These are phyloP conservation scores for Botia almorhae DNA, from an alignment of 2,797 vertebrate species.

Conservation along the genomic window DNA sequence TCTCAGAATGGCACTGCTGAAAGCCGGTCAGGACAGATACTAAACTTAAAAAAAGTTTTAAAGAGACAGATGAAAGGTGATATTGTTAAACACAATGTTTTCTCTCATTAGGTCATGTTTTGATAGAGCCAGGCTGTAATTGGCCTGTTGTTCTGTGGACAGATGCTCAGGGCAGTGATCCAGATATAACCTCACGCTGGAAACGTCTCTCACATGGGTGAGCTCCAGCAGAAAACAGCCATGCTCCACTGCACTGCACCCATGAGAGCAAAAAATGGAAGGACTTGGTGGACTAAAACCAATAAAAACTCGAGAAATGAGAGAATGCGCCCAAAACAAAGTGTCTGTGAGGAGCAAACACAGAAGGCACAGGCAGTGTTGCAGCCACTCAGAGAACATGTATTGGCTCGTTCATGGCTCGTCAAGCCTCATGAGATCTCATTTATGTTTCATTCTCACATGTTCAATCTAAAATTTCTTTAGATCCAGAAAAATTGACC, in stretches of 20 bases:
- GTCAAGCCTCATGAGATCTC: too few relatives aligned
- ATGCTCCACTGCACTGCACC: constrained; percentile 17
- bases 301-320: constrained; percentile 9
- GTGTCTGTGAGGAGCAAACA: not conserved
- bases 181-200: constrained; percentile 35
- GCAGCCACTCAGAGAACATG: not conserved
- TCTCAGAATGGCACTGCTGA: not conserved
- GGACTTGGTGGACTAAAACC: constrained; percentile 6
- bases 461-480: too few relatives aligned
- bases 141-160: constrained; percentile 38
- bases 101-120: constrained; percentile 29
- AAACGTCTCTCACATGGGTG: constrained; percentile 28
- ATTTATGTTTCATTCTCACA: too few relatives aligned
- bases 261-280: constrained; percentile 10
- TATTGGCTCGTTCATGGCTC: too few relatives aligned
- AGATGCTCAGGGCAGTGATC: constrained; percentile 34
- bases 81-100: constrained; percentile 19
- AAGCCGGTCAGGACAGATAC: not conserved
- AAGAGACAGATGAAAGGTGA: not conserved
- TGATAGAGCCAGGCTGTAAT: constrained; percentile 33
- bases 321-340: constrained; percentile 6
- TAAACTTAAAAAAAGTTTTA: not conserved
- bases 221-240: constrained; percentile 17
- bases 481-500: too few relatives aligned
- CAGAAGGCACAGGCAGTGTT: not conserved